Evolutionary conservation across 2,888 invertebrate species (phyloP).

Genomic region (Notodonta dromedarius): DNA sequence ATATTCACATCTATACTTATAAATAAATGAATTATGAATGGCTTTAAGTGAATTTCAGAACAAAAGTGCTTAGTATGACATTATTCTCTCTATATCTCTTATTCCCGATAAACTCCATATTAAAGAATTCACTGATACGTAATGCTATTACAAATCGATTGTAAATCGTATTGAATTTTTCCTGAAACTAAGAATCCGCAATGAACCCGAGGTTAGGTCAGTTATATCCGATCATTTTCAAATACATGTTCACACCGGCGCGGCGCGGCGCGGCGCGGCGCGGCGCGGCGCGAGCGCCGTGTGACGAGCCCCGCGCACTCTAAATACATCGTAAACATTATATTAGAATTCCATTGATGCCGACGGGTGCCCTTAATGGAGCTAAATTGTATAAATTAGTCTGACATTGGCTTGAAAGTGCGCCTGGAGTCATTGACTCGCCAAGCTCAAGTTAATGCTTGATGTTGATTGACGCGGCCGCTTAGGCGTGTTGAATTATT

Average conservation of each 20-base stretch:
- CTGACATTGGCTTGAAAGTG: conserved; percentile 25
- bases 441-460: neutral
- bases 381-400: conserved; percentile 22
- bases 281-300: neutral
- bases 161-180: too few species aligned
- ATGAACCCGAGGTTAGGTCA: neutral
- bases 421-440: conserved; percentile 19
- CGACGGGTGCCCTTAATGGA: conserved; percentile 16
- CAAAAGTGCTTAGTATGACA: too few species aligned
- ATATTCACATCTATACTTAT: too few species aligned
- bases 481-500: neutral
- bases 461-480: neutral
- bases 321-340: conserved; percentile 8
- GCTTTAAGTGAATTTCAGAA: too few species aligned
- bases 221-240: neutral
- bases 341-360: conserved; percentile 18
- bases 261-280: too few species aligned
- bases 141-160: too few species aligned
- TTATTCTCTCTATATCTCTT: too few species aligned
- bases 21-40: too few species aligned
- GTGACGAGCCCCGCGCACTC: neutral
- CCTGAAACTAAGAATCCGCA: too few species aligned
- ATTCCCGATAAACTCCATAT: too few species aligned
- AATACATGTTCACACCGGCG: neutral
- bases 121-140: too few species aligned